These are phyloP conservation scores for Zosterops japonicus DNA, from an alignment of 2,113 vertebrate species.

Conservation along the genomic window DNA sequence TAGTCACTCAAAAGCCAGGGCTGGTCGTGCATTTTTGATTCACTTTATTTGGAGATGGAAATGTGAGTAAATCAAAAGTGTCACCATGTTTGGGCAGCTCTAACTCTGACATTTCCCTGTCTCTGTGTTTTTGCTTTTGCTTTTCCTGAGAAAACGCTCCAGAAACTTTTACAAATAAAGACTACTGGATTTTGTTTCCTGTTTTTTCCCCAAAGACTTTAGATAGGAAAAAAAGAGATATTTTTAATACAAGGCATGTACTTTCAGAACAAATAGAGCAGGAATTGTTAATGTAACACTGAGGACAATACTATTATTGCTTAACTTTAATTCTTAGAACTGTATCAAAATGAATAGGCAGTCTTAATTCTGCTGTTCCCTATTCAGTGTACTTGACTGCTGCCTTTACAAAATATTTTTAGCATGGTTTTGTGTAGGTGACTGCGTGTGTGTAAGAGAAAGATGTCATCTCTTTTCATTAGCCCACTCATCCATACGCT, in stretches of 20 bases:
- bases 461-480: conserved; percentile 16
- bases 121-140: background rate
- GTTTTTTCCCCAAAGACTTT: background rate
- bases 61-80: background rate
- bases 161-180: background rate
- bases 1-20: background rate
- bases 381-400: background rate
- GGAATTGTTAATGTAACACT: background rate
- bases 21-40: background rate
- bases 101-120: background rate
- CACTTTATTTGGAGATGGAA: background rate
- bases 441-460: conserved; percentile 35
- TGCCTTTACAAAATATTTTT: conserved; percentile 46
- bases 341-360: background rate
- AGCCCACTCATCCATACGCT: background rate
- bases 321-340: conserved; percentile 15
- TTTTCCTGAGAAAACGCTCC: conserved; percentile 5
- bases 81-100: background rate
- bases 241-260: background rate
- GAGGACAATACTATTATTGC: conserved; percentile 32
- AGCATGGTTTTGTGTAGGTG: conserved; percentile 50
- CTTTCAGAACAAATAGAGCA: background rate
- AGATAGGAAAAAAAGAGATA: background rate
- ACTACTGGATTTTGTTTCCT: background rate
- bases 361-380: background rate